Evolutionary conservation across 2,797 vertebrate genomes (phyloP).

Genomic region (Balearica regulorum): DNA sequence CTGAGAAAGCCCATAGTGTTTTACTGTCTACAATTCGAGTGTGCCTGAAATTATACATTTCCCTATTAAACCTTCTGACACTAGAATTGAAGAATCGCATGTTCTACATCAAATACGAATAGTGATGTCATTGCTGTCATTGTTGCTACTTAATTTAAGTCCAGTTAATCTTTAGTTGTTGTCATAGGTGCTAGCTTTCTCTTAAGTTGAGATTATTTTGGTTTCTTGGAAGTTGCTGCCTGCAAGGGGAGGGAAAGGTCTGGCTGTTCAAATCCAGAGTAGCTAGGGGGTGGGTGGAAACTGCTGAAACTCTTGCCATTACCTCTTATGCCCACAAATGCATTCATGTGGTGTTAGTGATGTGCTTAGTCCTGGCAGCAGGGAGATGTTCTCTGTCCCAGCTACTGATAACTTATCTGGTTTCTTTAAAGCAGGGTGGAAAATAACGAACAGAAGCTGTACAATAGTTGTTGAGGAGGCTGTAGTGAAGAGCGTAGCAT

Average conservation of each 20-base stretch:
- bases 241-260: background rate
- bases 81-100: background rate
- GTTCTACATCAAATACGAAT: accelerated
- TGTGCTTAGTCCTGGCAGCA: background rate
- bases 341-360: background rate
- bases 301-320: background rate
- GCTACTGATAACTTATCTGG: background rate
- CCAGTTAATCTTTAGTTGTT: background rate
- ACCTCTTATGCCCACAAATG: background rate
- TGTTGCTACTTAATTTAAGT: background rate
- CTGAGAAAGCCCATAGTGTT: background rate
- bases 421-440: background rate
- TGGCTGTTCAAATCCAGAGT: background rate
- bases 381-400: background rate
- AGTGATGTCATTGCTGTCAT: background rate
- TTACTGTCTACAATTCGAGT: too few relatives aligned
- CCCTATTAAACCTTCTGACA: background rate
- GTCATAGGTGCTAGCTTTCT: background rate
- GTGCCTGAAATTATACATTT: background rate
- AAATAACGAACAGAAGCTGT: background rate
- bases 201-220: background rate
- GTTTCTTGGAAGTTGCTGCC: background rate
- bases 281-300: background rate
- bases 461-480: background rate
- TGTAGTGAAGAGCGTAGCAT: background rate